These are phyloP conservation scores for Eupithecia subumbrata DNA, from an alignment of 2,888 invertebrate species.

Conservation along the genomic window DNA sequence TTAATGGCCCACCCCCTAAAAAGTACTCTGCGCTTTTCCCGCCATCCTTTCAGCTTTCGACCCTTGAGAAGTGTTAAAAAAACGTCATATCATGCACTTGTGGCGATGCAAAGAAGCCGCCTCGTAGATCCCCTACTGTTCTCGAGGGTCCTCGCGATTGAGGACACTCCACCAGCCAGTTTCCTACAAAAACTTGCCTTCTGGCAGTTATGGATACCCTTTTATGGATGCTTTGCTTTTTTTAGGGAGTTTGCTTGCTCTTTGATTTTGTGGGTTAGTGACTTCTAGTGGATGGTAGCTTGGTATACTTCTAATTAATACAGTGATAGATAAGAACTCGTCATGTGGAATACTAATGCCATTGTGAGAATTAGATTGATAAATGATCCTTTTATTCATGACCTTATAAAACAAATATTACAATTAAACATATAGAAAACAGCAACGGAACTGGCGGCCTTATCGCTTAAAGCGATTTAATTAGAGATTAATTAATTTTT, in stretches of 20 bases:
- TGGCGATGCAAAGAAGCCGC: slow-evolving; percentile 42
- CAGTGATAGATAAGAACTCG: not conserved
- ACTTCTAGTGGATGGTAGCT: not conserved
- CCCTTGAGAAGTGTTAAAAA: slow-evolving; percentile 30
- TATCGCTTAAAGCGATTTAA: too few species aligned
- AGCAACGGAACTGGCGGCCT: too few species aligned
- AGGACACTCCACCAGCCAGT: slow-evolving; percentile 37
- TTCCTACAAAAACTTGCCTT: slow-evolving; percentile 41
- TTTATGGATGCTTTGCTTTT: slow-evolving; percentile 21
- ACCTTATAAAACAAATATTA: too few species aligned
- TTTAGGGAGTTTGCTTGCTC: slow-evolving; percentile 15
- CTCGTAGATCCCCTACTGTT: slow-evolving; percentile 27
- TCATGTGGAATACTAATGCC: too few species aligned
- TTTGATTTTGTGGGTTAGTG: slow-evolving; percentile 3
- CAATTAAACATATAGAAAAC: too few species aligned
- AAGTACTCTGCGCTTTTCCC: slow-evolving; percentile 11
- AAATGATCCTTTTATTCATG: too few species aligned
- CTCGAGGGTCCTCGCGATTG: slow-evolving; percentile 34
- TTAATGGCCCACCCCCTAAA: slow-evolving; percentile 8
- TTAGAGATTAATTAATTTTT: too few species aligned
- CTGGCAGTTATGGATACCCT: slow-evolving; percentile 35
- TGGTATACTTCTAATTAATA: not conserved
- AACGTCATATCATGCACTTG: slow-evolving; percentile 34
- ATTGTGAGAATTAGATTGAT: too few species aligned
- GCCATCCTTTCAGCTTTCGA: slow-evolving; percentile 16